phyloP scores from a whole-genome alignment of 2,888 invertebrate genomes.

The Melipona beecheii region DNA sequence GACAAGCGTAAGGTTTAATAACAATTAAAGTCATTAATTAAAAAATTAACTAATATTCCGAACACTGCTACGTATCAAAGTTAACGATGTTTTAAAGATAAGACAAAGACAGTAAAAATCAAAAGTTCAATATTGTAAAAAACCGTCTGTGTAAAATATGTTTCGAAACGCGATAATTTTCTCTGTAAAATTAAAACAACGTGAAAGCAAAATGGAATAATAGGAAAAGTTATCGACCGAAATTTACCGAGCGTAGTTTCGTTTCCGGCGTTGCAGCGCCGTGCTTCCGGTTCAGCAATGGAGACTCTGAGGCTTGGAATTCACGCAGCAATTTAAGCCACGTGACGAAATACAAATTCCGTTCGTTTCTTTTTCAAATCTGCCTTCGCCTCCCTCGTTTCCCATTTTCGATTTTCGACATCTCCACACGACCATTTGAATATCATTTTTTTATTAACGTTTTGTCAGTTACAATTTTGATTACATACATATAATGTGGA shows the following conservation, averaged over 20 bases:
- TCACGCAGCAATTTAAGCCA: neutral
- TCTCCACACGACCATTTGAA: constrained; percentile 63
- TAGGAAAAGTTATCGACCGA: neutral
- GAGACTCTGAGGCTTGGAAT: neutral
- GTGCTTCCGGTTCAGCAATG: too few species aligned
- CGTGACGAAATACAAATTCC: neutral
- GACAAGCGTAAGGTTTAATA: neutral
- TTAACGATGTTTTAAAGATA: neutral
- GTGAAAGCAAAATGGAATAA: neutral
- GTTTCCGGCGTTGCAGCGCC: neutral
- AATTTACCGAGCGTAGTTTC: neutral
- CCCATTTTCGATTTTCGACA: neutral
- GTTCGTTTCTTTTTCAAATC: neutral
- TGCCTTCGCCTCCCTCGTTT: neutral
- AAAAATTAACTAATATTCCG: neutral
- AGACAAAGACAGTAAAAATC: neutral
- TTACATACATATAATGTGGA: constrained; percentile 83
- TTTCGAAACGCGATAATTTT: neutral
- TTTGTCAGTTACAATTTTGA: constrained; percentile 84
- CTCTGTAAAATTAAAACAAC: neutral
- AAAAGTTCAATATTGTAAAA: neutral
- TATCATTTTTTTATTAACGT: constrained; percentile 83
- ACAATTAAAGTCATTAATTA: neutral
- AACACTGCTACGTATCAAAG: neutral
- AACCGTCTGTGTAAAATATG: neutral